Percentiles rank a stretch among this genome's conserved stretches.
These are phyloP conservation scores for rabbit (Oryctolagus cuniculus) DNA, from an alignment of 2,113 vertebrate species.

Conservation along the genomic window DNA sequence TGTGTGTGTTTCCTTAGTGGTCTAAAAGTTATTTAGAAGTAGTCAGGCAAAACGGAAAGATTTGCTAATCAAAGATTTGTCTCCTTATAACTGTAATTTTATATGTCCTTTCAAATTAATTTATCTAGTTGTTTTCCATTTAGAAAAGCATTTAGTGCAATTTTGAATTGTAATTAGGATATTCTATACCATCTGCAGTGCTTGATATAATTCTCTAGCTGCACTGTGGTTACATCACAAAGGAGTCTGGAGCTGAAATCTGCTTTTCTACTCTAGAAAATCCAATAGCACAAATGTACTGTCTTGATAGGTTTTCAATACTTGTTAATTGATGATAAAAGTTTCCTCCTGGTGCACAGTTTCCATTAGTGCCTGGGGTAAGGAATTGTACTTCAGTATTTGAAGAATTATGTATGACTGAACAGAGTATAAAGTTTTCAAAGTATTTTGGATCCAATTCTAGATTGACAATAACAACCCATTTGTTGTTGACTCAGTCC, in stretches of 20 bases:
- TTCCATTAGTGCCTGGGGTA: constrained; percentile 30
- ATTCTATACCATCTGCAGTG: constrained; percentile 56
- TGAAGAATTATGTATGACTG: constrained; percentile 40
- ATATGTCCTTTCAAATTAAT: constrained; percentile 73
- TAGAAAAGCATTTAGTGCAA: constrained; percentile 66
- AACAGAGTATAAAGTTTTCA: constrained; percentile 45
- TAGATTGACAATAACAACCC: neutral
- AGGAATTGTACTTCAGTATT: constrained; percentile 59
- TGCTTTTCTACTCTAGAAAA: constrained; percentile 57
- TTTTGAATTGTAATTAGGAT: constrained; percentile 72
- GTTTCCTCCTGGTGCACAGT: constrained; percentile 13
- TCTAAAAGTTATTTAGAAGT: constrained; percentile 70
- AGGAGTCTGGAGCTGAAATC: neutral
- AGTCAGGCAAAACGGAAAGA: constrained; percentile 72
- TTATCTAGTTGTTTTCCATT: constrained; percentile 62
- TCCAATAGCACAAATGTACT: neutral
- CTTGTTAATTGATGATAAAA: constrained; percentile 53
- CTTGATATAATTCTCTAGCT: constrained; percentile 60
- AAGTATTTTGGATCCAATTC: constrained; percentile 46
- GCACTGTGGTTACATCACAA: constrained; percentile 43
- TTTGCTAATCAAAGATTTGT: constrained; percentile 74
- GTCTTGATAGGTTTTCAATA: constrained; percentile 23
- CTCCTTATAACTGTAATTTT: constrained; percentile 59
- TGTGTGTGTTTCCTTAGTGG: constrained; percentile 53
- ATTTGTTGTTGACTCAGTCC: neutral